Percentiles rank a stretch among this genome's conserved stretches.
Evolutionary conservation across 2,113 vertebrate species (phyloP).

Genomic region (Symphodus melops): DNA sequence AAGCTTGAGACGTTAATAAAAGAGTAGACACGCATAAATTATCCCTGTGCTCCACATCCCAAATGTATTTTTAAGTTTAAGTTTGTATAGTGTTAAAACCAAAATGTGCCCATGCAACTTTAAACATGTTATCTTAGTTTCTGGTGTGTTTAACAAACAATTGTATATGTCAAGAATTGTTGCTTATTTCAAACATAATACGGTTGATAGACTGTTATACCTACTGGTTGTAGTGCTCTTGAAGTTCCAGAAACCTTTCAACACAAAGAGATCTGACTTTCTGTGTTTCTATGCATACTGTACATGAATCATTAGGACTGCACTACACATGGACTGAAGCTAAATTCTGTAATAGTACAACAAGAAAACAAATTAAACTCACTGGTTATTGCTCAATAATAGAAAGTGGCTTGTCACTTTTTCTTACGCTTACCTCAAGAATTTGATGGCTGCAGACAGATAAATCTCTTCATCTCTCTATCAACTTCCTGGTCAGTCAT

Average conservation of each 20-base stretch:
- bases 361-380: too few species aligned
- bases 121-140: not conserved
- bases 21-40: too few species aligned
- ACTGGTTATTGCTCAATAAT: not conserved
- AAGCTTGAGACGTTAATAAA: too few species aligned
- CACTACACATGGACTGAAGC: not conserved
- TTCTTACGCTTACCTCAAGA: slow-evolving; percentile 1
- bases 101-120: too few species aligned
- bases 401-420: not conserved
- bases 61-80: too few species aligned
- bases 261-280: not conserved
- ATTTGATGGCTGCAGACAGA: slow-evolving; percentile 2
- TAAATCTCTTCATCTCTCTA: slow-evolving; percentile 22
- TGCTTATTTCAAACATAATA: too few species aligned
- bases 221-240: too few species aligned
- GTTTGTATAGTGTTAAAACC: too few species aligned
- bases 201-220: not conserved
- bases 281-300: not conserved
- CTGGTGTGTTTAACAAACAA: not conserved
- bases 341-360: slow-evolving; percentile 1
- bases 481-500: not conserved
- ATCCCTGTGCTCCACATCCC: too few species aligned
- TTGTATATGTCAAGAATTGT: too few species aligned
- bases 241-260: not conserved
- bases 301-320: slow-evolving; percentile 1